Percentiles rank a stretch among this genome's conserved stretches.
Conservation (phyloP, 2,113 vertebrate species). For the Dicaeum eximium region DNA sequence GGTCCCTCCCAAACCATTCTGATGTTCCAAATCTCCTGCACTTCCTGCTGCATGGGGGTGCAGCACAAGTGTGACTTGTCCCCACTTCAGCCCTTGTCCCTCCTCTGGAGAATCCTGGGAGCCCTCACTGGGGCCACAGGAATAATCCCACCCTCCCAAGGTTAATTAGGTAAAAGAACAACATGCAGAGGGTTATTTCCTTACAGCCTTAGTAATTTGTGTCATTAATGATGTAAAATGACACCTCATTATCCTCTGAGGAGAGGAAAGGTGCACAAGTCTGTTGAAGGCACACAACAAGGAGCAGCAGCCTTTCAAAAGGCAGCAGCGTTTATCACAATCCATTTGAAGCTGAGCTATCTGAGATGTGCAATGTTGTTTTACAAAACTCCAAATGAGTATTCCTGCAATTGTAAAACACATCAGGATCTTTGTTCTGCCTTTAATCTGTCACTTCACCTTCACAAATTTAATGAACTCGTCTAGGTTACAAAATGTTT, state of each 20-base stretch:
- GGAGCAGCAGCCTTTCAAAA: neutral
- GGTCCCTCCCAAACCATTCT: neutral
- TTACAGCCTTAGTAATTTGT: neutral
- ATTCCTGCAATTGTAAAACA: neutral
- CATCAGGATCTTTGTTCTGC: neutral
- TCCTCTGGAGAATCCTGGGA: neutral
- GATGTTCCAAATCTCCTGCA: neutral
- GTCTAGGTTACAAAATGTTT: conserved; percentile 64
- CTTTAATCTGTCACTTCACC: conserved; percentile 63
- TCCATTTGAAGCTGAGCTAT: neutral
- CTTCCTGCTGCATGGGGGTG: neutral
- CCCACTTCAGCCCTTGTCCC: neutral
- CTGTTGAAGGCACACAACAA: neutral
- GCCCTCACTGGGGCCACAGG: neutral
- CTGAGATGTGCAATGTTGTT: neutral
- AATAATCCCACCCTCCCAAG: neutral
- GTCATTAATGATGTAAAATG: neutral
- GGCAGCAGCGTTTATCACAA: neutral
- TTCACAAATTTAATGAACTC: conserved; percentile 64
- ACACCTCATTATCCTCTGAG: neutral
- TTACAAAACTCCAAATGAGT: neutral
- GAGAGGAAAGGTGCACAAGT: neutral
- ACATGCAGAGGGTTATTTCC: neutral
- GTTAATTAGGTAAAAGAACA: neutral
- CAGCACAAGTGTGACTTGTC: neutral